phyloP scores from a whole-genome alignment of 35 echinoderm and acorn worm genomes.

The Amphiura filiformis region DNA sequence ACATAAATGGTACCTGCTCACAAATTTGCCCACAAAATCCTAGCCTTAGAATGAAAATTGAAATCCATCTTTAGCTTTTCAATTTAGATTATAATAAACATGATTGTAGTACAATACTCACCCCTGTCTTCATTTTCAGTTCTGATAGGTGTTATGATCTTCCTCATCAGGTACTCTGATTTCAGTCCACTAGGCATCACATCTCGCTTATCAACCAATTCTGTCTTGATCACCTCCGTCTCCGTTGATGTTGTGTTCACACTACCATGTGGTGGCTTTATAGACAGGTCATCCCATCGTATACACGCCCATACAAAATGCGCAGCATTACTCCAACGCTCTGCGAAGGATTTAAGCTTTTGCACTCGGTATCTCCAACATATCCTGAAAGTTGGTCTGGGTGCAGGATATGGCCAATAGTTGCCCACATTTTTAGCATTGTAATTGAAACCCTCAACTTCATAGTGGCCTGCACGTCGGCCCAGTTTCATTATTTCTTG shows the following conservation, averaged over 20 bases:
- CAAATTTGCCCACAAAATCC: too few species aligned
- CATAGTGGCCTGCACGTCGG: conserved; percentile 70
- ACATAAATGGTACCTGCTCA: too few species aligned
- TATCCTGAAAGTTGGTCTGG: conserved; percentile 83
- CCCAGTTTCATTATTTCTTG: conserved; percentile 69
- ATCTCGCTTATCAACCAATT: conserved; percentile 81
- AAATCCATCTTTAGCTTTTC: too few species aligned
- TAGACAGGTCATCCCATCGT: conserved; percentile 87
- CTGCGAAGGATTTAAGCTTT: conserved; percentile 71
- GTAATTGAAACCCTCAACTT: conserved; percentile 84
- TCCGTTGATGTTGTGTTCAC: conserved; percentile 59
- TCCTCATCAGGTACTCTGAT: conserved; percentile 87
- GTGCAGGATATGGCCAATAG: conserved; percentile 83
- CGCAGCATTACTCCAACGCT: too few species aligned
- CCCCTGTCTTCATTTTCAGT: conserved; percentile 54
- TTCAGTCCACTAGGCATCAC: conserved; percentile 66
- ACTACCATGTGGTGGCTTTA: conserved; percentile 55
- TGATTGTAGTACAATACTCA: too few species aligned
- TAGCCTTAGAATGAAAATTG: too few species aligned
- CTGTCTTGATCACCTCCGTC: conserved; percentile 63
- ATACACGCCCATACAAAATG: conserved; percentile 85
- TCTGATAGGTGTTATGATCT: conserved; percentile 73
- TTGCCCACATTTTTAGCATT: conserved; percentile 87
- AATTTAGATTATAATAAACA: too few species aligned
- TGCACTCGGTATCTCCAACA: conserved; percentile 97